Conservation (phyloP, 1,140 invertebrate genomes). For the Uloborus diversus region DNA sequence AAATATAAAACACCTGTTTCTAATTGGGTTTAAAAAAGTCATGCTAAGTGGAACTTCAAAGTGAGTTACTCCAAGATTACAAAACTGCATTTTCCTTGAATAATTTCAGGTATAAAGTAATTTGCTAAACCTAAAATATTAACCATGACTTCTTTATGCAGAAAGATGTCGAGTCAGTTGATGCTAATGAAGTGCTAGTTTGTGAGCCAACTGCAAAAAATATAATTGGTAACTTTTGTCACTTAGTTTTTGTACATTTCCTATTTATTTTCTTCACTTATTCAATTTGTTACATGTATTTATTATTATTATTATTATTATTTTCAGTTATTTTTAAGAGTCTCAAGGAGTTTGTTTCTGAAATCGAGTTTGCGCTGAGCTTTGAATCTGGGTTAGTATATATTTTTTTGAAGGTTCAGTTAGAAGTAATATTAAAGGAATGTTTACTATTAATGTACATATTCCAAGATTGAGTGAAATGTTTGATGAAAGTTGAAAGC, state of each 20-base stretch:
- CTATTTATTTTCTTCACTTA: background rate
- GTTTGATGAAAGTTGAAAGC: too few species aligned
- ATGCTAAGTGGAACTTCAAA: too few species aligned
- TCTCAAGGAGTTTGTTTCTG: constrained; percentile 78
- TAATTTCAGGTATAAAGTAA: too few species aligned
- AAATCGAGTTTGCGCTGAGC: constrained; percentile 77
- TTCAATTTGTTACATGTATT: background rate
- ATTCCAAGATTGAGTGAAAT: too few species aligned
- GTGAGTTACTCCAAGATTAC: too few species aligned
- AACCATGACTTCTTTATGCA: background rate
- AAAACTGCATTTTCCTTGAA: too few species aligned
- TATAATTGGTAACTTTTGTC: constrained; percentile 69
- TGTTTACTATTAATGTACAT: too few species aligned
- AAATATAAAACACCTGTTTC: too few species aligned
- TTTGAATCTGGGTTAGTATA: constrained; percentile 71
- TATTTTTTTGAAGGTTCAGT: too few species aligned
- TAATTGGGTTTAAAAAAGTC: too few species aligned
- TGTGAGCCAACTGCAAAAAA: constrained; percentile 79
- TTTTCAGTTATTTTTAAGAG: constrained; percentile 74
- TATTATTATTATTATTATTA: constrained; percentile 2
- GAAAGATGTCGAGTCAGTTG: constrained; percentile 60
- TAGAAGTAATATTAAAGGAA: too few species aligned
- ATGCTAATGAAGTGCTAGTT: constrained; percentile 67
- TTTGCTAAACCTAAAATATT: background rate
- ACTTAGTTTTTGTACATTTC: background rate